Conservation (phyloP, 2,888 invertebrate genomes). For the Atherix ibis region DNA sequence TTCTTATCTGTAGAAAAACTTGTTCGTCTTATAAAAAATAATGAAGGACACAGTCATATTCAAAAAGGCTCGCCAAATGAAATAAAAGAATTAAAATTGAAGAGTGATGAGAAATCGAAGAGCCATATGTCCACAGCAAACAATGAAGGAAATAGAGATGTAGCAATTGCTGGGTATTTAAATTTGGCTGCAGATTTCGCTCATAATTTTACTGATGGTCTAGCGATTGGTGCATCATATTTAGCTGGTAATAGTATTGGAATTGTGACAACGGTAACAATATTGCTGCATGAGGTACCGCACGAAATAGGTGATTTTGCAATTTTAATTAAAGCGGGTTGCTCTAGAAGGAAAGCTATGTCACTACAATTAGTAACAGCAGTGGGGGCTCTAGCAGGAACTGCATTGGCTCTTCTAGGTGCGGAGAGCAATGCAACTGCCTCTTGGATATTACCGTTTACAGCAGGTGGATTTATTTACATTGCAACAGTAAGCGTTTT, state of each 20-base stretch:
- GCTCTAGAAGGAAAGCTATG: conserved; percentile 87
- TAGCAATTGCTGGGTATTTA: conserved; percentile 76
- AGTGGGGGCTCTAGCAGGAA: conserved; percentile 85
- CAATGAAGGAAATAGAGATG: conserved; percentile 34
- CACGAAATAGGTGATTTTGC: conserved; percentile 99
- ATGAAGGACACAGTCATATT: conserved; percentile 57
- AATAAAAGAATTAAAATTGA: conserved; percentile 11
- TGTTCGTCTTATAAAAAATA: conserved; percentile 73
- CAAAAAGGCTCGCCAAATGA: conserved; percentile 6
- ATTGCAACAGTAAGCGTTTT: conserved; percentile 98
- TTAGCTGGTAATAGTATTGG: conserved; percentile 80
- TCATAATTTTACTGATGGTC: conserved; percentile 98
- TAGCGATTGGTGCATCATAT: conserved; percentile 97
- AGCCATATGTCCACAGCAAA: conserved; percentile 17
- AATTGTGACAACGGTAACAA: conserved; percentile 84
- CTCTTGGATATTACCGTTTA: conserved; percentile 89
- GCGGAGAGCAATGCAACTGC: conserved; percentile 56
- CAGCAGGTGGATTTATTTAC: conserved; percentile 99
- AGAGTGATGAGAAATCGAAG: conserved; percentile 18
- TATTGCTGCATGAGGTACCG: conserved; percentile 94
- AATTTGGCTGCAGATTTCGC: conserved; percentile 97
- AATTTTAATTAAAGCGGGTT: conserved; percentile 93
- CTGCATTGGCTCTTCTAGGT: conserved; percentile 72
- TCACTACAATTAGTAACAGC: conserved; percentile 86
- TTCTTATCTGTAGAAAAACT: conserved; percentile 89